A percentile compares a stretch with the other conserved stretches of the same genome.
Evolutionary conservation across 1,140 invertebrate species (phyloP).

Genomic region (Ips nitidus): DNA sequence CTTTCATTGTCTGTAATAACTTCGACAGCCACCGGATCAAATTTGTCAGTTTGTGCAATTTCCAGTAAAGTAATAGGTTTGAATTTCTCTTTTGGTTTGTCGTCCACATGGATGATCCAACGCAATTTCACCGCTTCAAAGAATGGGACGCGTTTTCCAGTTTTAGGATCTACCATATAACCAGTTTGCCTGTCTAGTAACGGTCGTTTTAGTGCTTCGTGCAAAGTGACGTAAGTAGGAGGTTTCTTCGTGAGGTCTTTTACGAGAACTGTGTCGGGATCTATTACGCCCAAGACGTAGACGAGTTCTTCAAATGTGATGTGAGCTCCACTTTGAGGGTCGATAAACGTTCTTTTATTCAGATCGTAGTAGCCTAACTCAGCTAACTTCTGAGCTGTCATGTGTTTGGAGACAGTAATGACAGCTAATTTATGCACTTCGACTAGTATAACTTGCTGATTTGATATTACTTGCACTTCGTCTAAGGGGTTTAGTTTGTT

Average conservation of each 20-base stretch:
- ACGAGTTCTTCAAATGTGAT: conserved; percentile 80
- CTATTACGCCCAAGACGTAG: conserved; percentile 70
- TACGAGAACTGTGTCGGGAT: conserved; percentile 74
- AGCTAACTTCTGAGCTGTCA: conserved; percentile 67
- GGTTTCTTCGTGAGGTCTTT: conserved; percentile 71
- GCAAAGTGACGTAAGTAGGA: conserved; percentile 68
- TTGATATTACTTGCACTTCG: conserved; percentile 63
- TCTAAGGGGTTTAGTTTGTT: conserved; percentile 67
- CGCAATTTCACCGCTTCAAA: conserved; percentile 78
- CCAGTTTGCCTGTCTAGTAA: conserved; percentile 76
- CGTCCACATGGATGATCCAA: conserved; percentile 64
- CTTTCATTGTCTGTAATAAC: conserved; percentile 62
- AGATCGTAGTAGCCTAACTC: conserved; percentile 74
- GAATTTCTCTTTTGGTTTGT: conserved; percentile 55
- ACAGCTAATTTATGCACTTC: conserved; percentile 49
- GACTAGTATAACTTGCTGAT: conserved; percentile 54
- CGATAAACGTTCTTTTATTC: conserved; percentile 71
- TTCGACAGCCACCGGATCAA: conserved; percentile 64
- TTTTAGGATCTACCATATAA: conserved; percentile 80
- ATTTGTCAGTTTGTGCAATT: conserved; percentile 66
- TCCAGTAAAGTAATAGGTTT: conserved; percentile 60
- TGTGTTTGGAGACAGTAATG: conserved; percentile 58
- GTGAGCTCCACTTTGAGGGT: conserved; percentile 72
- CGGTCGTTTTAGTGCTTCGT: conserved; percentile 71
- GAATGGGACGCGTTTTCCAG: conserved; percentile 77